These are phyloP conservation scores for Fragum fragum DNA, from an alignment of 2,888 invertebrate genomes.

Conservation along the genomic window DNA sequence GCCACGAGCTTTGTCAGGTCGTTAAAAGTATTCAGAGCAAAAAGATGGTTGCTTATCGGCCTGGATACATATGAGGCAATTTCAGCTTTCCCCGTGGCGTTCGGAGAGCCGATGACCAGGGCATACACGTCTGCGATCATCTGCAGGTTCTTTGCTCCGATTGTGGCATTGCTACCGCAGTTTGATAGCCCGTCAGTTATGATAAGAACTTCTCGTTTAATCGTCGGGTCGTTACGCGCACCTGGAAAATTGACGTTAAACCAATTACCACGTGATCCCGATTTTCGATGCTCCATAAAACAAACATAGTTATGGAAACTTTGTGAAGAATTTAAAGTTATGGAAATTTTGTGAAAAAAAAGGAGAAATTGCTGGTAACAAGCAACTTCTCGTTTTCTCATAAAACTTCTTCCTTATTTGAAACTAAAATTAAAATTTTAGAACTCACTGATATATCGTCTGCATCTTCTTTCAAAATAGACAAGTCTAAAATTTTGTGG, in stretches of 20 bases:
- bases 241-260: neutral
- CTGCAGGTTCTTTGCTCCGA: conserved; percentile 9
- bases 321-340: no score
- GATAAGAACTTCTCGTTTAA: conserved; percentile 28
- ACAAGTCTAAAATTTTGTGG: no score
- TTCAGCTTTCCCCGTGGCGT: neutral
- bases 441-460: no score
- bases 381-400: no score
- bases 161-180: neutral
- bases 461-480: no score
- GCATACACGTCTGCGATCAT: conserved; percentile 18
- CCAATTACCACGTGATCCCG: no score
- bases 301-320: no score
- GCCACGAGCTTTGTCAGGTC: conserved; percentile 1
- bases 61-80: conserved; percentile 3
- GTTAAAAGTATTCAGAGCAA: neutral
- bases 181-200: conserved; percentile 19
- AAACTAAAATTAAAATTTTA: no score
- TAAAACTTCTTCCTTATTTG: no score
- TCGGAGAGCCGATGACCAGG: neutral
- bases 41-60: conserved; percentile 5
- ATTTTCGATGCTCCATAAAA: no score
- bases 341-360: no score
- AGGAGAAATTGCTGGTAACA: no score
- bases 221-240: conserved; percentile 8